A percentile compares a stretch with the other conserved stretches of the same genome.
These are phyloP conservation scores for Dipodomys merriami DNA, from an alignment of 2,113 vertebrate genomes.

Conservation along the genomic window DNA sequence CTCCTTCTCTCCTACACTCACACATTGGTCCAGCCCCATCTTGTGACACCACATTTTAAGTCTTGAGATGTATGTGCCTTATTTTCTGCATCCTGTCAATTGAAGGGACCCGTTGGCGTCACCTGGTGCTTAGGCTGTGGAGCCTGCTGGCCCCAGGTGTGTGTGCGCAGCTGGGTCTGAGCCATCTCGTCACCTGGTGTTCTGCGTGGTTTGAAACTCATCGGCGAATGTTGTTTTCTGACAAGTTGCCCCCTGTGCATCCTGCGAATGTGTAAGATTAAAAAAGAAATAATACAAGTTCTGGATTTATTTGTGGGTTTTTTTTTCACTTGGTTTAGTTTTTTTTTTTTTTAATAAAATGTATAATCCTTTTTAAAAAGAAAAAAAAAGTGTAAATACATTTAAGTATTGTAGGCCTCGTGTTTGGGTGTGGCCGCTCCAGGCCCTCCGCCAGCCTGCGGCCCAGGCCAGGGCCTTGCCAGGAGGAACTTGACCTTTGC, in stretches of 20 bases:
- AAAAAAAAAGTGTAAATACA: conserved; percentile 92
- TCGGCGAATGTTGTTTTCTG: conserved; percentile 83
- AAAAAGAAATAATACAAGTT: conserved; percentile 81
- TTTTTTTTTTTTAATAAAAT: conserved; percentile 82
- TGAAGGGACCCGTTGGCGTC: conserved; percentile 88
- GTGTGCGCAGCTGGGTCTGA: conserved; percentile 82
- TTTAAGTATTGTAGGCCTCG: conserved; percentile 93
- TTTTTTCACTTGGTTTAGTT: conserved; percentile 73
- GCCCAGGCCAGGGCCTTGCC: neutral
- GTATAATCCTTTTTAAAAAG: conserved; percentile 89
- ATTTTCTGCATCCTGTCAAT: conserved; percentile 88
- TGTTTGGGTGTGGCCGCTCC: conserved; percentile 85
- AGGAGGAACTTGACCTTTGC: conserved; percentile 86
- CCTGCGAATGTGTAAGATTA: conserved; percentile 87
- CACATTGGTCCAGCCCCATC: neutral
- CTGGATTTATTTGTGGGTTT: conserved; percentile 37
- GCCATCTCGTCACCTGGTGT: conserved; percentile 84
- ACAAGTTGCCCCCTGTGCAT: conserved; percentile 85
- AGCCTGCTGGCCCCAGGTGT: conserved; percentile 61
- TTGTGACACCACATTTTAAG: conserved; percentile 75
- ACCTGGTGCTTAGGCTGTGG: conserved; percentile 83
- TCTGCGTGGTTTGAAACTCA: conserved; percentile 79
- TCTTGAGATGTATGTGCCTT: conserved; percentile 95
- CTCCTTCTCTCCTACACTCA: neutral
- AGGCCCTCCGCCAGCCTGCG: conserved; percentile 88